phyloP scores from a whole-genome alignment of 2,113 vertebrate species.

The Paraplagusia blochii region DNA sequence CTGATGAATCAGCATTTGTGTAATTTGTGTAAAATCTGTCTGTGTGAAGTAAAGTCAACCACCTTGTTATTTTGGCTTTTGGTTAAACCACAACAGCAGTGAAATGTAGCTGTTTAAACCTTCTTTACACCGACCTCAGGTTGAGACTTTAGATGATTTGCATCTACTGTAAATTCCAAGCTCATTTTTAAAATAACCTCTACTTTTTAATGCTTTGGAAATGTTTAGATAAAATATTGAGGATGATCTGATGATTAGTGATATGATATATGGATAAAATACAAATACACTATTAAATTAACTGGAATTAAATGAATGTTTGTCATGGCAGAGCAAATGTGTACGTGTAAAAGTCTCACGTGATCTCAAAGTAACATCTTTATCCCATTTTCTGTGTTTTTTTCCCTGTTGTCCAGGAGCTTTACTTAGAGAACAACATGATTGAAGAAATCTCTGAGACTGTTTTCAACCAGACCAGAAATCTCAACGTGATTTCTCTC shows the following conservation, averaged over 20 bases:
- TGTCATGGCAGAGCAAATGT: too few relatives aligned
- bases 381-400: constrained; percentile 2
- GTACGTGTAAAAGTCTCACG: too few relatives aligned
- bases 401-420: constrained; percentile 76
- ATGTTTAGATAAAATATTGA: too few relatives aligned
- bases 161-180: not conserved
- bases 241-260: too few relatives aligned
- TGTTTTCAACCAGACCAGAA: constrained; percentile 86
- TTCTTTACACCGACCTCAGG: constrained; percentile 9
- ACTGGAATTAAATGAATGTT: too few relatives aligned
- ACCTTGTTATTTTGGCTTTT: constrained; percentile 19
- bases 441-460: constrained; percentile 94
- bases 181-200: too few relatives aligned
- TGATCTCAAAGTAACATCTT: not conserved
- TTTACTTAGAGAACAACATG: constrained; percentile 91
- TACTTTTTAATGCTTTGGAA: too few relatives aligned
- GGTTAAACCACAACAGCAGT: constrained; percentile 33
- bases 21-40: constrained; percentile 21
- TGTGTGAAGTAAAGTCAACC: constrained; percentile 33
- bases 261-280: too few relatives aligned
- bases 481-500: constrained; percentile 85
- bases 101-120: constrained; percentile 9
- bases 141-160: constrained; percentile 7
- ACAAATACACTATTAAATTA: too few relatives aligned
- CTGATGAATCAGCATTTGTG: not conserved